Evolutionary conservation across 1,140 invertebrate genomes (phyloP).

Genomic region (Zaprionus kolodkinae): DNA sequence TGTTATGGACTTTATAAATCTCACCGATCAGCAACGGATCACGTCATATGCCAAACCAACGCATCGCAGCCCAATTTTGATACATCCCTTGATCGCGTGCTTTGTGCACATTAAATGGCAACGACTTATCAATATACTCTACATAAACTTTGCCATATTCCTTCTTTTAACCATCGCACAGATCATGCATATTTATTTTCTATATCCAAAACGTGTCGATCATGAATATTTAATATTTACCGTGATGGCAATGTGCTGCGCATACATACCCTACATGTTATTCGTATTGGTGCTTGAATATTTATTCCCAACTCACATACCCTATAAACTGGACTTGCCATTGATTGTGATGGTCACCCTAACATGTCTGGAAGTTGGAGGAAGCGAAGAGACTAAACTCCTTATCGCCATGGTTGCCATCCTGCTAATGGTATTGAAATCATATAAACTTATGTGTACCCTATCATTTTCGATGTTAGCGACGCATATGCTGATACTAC

Average conservation of each 20-base stretch:
- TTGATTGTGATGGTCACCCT: not conserved
- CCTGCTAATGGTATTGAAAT: not conserved
- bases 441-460: not conserved
- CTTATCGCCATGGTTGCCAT: not conserved
- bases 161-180: not conserved
- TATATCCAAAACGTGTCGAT: not conserved
- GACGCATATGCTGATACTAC: constrained; percentile 16
- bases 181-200: not conserved
- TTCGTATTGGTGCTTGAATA: not conserved
- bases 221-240: not conserved
- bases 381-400: not conserved
- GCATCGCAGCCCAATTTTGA: not conserved
- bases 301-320: not conserved
- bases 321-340: not conserved
- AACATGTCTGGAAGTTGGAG: not conserved
- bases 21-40: not conserved
- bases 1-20: constrained; percentile 12
- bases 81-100: constrained; percentile 20
- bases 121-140: not conserved
- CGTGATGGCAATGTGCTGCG: not conserved
- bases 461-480: constrained; percentile 5
- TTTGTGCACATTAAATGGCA: constrained; percentile 16
- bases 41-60: not conserved
- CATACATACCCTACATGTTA: not conserved
- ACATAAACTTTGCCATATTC: not conserved